phyloP scores from a whole-genome alignment of 2,797 vertebrate genomes.

The Rhinichthys osculus region DNA sequence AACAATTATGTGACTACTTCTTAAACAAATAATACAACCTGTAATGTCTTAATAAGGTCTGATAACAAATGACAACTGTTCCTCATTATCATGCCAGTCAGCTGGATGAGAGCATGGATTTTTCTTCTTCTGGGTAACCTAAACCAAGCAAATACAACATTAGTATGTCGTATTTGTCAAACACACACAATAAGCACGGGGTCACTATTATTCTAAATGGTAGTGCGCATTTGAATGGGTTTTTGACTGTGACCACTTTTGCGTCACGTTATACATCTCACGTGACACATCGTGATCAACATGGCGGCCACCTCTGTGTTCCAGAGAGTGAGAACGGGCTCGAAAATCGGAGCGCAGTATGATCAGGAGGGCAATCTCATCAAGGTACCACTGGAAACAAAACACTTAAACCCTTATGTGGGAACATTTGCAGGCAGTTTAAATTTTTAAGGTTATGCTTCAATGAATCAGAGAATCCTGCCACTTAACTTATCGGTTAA shows the following conservation, averaged over 20 bases:
- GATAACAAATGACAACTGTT: neutral
- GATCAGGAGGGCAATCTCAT: conserved; percentile 83
- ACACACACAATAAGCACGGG: neutral
- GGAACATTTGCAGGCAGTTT: neutral
- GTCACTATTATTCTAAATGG: neutral
- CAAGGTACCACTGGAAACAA: conserved; percentile 68
- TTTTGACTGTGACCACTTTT: neutral
- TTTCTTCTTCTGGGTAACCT: neutral
- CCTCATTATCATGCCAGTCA: neutral
- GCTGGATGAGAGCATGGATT: neutral
- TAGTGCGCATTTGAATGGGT: neutral
- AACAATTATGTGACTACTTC: neutral
- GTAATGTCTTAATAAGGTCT: neutral
- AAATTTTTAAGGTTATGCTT: neutral
- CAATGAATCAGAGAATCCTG: neutral
- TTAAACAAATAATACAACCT: neutral
- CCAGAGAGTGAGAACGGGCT: conserved; percentile 77
- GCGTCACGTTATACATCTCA: conserved; percentile 33
- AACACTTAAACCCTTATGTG: neutral
- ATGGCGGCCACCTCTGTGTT: conserved; percentile 77
- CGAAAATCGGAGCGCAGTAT: conserved; percentile 78
- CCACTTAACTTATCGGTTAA: neutral
- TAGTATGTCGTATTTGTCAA: neutral
- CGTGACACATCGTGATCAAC: conserved; percentile 33
- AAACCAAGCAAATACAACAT: neutral